Base-by-base conservation (phyloP, 2,888 invertebrate species). In the Machimus rusticus region DNA sequence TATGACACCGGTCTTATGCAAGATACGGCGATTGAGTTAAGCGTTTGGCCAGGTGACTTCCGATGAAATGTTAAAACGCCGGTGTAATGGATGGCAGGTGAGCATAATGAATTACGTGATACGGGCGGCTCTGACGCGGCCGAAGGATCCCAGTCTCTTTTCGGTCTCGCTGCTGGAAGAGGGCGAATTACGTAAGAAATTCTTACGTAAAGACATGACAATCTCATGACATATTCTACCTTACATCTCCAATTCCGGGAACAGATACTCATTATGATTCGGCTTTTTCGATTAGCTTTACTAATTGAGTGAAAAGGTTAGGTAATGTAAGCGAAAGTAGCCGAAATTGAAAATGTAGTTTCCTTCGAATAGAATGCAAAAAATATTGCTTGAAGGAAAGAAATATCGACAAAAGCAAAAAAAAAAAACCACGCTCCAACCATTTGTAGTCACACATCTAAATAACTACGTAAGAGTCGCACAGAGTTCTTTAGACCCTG, bases 41-140 rank as follows among this genome's bases (percentile, higher is more conserved):
- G 82, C 66, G 28, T 57, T 82, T 57, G 57, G 82, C 82, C 82
- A 82, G 82, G 82, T 82, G 82, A 82, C 82, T 82, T 82, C 28
- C 55, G 82, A 37, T 57, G 82, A 57, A 51, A 57, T 19, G 34
- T 37, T 34, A 31, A 82, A 82, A 37, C 55, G 66, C 37, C 31
- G 19, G 66, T 66, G 66, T 66, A 66, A 66, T 66, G 28, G 66
- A 66, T 66, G 28, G 66, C 66, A 66, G 66, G 66, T 66, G 66
- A 12, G 66, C 28, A 28, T 23, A 66, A 66, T 66, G 66, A 66
- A 66, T 66, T 66, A 66, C 66, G 66, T 66, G 28, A 28, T 66
- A 23, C 28, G 66, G 66, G 23, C 66, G 66, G 23, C 9, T 66
- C 66, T 66, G 66, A 55, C 55, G 28, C 2, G 12, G 66, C 28